Conservation (phyloP, 2,888 invertebrate species). For the Nycteola revayana region DNA sequence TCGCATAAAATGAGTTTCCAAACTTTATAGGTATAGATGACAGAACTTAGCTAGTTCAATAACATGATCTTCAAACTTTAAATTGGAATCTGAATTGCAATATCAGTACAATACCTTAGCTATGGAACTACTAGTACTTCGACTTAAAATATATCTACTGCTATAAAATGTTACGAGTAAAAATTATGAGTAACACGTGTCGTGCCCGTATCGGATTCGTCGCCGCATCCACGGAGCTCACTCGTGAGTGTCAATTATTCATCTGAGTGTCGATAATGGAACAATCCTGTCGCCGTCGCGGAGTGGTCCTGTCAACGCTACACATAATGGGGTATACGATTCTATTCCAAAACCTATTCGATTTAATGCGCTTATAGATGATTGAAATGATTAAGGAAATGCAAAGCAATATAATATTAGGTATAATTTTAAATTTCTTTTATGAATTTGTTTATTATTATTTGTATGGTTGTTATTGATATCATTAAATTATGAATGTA, state of each 20-base stretch:
- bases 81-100: too few species aligned
- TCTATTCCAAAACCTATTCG: slow-evolving; percentile 50
- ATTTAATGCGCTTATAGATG: slow-evolving; percentile 32
- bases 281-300: slow-evolving; percentile 71
- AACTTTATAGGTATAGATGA: too few species aligned
- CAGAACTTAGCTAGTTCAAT: too few species aligned
- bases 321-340: slow-evolving; percentile 59
- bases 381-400: slow-evolving; percentile 13
- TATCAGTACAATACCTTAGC: too few species aligned
- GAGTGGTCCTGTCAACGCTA: slow-evolving; percentile 71
- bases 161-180: slow-evolving; percentile 14
- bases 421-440: slow-evolving; percentile 5
- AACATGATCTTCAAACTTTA: too few species aligned
- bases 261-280: slow-evolving; percentile 74
- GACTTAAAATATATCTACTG: too few species aligned
- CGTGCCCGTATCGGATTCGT: slow-evolving; percentile 22
- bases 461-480: too few species aligned
- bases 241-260: slow-evolving; percentile 68
- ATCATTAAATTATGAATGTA: too few species aligned
- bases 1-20: too few species aligned
- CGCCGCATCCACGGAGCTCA: slow-evolving; percentile 58
- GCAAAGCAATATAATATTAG: not conserved
- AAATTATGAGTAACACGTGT: slow-evolving; percentile 24
- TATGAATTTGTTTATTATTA: not conserved
- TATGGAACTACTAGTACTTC: too few species aligned